Percentiles rank a stretch among this genome's conserved stretches.
Conservation (phyloP, 2,888 invertebrate genomes). For the Agrochola circellaris region DNA sequence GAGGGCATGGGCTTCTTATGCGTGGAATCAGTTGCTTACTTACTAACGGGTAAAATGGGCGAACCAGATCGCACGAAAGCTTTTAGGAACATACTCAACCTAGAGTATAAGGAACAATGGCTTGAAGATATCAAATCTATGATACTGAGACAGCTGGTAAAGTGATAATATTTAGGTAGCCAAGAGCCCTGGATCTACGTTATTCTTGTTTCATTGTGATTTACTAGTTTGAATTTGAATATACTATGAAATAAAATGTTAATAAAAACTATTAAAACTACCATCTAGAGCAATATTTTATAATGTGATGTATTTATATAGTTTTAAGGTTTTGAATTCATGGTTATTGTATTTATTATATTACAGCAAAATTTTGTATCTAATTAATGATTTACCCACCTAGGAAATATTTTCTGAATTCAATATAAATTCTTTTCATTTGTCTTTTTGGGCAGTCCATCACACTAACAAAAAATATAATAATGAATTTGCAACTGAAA, state of each 20-base stretch:
- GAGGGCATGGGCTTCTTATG: slow-evolving; percentile 92
- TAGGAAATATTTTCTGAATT: slow-evolving; percentile 25
- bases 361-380: neutral
- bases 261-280: slow-evolving; percentile 33
- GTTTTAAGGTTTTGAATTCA: slow-evolving; percentile 24
- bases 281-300: slow-evolving; percentile 42
- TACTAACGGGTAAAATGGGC: slow-evolving; percentile 88
- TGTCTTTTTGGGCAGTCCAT: slow-evolving; percentile 30
- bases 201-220: slow-evolving; percentile 38
- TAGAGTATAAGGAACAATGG: slow-evolving; percentile 90
- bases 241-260: slow-evolving; percentile 15
- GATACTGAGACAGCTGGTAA: slow-evolving; percentile 83
- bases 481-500: slow-evolving; percentile 33
- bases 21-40: slow-evolving; percentile 91
- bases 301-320: slow-evolving; percentile 38
- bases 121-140: slow-evolving; percentile 89
- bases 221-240: slow-evolving; percentile 35
- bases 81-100: slow-evolving; percentile 87
- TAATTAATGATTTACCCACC: slow-evolving; percentile 23
- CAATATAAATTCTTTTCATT: slow-evolving; percentile 7
- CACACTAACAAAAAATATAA: slow-evolving; percentile 4
- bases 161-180: slow-evolving; percentile 67
- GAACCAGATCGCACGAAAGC: slow-evolving; percentile 84
- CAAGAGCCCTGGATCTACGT: neutral
- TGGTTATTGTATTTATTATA: slow-evolving; percentile 44